phyloP scores from a whole-genome alignment of 2,888 invertebrate genomes.

The Ceratothoa steindachneri region DNA sequence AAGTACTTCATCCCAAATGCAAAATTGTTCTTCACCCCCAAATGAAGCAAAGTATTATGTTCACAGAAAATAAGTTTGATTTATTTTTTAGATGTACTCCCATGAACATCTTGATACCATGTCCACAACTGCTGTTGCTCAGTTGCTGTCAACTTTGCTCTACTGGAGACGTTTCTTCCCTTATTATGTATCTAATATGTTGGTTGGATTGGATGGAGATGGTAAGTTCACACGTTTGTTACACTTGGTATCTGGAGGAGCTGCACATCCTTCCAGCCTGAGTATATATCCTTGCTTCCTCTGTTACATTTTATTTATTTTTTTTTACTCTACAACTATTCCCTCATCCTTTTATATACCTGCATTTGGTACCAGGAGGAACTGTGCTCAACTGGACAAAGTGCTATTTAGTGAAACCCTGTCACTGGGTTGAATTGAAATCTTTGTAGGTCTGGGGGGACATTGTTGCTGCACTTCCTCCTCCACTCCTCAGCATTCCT shows the following conservation, averaged over 20 bases:
- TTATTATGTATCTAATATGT: conserved; percentile 89
- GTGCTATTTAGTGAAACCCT: too few species aligned
- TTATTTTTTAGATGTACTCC: conserved; percentile 71
- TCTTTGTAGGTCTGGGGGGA: too few species aligned
- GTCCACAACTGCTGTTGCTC: conserved; percentile 86
- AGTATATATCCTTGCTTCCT: neutral
- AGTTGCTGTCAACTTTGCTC: conserved; percentile 91
- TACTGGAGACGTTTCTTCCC: conserved; percentile 98
- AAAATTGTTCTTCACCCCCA: neutral
- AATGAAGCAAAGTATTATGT: neutral
- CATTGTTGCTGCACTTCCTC: too few species aligned
- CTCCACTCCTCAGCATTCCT: too few species aligned
- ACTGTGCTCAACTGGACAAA: too few species aligned
- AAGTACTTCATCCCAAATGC: conserved; percentile 59
- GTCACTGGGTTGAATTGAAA: too few species aligned
- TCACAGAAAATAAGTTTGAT: conserved; percentile 9
- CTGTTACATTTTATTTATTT: neutral
- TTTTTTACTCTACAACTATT: too few species aligned
- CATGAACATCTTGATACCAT: conserved; percentile 91
- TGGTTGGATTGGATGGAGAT: conserved; percentile 65
- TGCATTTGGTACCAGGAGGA: too few species aligned
- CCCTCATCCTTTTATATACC: too few species aligned
- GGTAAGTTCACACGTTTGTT: conserved; percentile 32
- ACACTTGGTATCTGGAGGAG: too few species aligned
- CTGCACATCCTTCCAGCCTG: neutral